phyloP scores from a whole-genome alignment of 2,113 vertebrate genomes.

The Dasypus novemcinctus region DNA sequence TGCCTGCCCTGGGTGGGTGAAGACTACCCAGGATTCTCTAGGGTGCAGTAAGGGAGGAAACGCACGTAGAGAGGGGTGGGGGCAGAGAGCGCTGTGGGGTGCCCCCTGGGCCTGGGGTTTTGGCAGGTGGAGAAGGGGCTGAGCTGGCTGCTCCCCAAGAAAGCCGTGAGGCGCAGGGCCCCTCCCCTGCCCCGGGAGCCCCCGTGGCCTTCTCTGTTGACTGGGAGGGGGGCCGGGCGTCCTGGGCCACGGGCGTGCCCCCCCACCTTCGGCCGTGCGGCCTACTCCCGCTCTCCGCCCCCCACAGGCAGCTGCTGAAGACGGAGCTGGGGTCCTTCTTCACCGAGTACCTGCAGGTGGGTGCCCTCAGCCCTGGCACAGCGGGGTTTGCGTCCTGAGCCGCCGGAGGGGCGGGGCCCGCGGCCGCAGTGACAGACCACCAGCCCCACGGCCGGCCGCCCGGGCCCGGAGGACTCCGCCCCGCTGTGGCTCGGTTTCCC shows the following conservation, averaged over 20 bases:
- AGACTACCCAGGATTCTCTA: background rate
- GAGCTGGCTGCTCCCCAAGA: background rate
- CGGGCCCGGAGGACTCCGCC: fast-evolving
- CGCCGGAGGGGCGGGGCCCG: fast-evolving
- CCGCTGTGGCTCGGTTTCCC: fast-evolving
- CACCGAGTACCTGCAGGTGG: constrained; percentile 95
- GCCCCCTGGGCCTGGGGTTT: background rate
- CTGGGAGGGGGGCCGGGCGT: fast-evolving
- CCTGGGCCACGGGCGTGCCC: fast-evolving
- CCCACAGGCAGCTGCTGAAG: constrained; percentile 93
- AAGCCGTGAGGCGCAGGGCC: fast-evolving
- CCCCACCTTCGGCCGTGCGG: fast-evolving
- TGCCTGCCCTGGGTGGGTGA: background rate
- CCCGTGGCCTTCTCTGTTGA: background rate
- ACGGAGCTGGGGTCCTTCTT: constrained; percentile 98
- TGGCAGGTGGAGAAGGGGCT: background rate
- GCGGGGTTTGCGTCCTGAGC: background rate
- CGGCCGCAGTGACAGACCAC: fast-evolving
- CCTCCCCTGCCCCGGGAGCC: background rate
- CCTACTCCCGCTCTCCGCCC: background rate
- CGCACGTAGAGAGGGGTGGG: too few species aligned
- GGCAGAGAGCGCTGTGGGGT: too few species aligned
- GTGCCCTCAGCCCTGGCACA: background rate
- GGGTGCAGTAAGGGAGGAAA: background rate
- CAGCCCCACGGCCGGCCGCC: fast-evolving